phyloP scores from a whole-genome alignment of 2,797 vertebrate species.

The Pogoniulus pusillus region DNA sequence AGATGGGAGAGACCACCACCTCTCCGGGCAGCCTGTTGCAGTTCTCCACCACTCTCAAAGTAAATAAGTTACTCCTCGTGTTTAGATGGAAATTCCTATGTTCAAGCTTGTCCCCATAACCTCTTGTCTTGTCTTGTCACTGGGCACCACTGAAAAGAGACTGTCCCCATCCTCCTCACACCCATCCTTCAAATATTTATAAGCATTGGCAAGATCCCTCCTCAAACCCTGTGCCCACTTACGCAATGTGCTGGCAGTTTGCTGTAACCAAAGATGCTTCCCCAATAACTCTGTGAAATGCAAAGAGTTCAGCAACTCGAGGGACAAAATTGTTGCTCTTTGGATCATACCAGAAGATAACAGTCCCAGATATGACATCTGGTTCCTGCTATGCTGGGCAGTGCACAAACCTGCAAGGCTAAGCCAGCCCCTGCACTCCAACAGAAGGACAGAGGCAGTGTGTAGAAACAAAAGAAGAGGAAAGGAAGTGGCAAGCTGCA shows the following conservation, averaged over 20 bases:
- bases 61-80: too few species aligned
- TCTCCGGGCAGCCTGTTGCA: too few species aligned
- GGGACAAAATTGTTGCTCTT: neutral
- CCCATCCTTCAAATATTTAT: too few species aligned
- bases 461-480: neutral
- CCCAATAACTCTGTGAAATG: neutral
- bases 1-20: too few species aligned
- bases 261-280: neutral
- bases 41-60: too few species aligned
- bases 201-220: too few species aligned
- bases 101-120: too few species aligned
- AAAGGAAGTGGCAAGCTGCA: neutral
- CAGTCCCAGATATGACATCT: accelerated
- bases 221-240: neutral
- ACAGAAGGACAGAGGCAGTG: neutral
- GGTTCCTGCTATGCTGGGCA: neutral
- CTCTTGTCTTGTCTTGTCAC: too few species aligned
- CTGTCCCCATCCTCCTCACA: too few species aligned
- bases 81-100: too few species aligned
- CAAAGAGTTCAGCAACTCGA: neutral
- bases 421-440: neutral
- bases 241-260: neutral
- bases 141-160: too few species aligned
- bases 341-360: neutral
- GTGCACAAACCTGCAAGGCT: neutral